phyloP scores from a whole-genome alignment of 2,797 vertebrate species.

The Eutrigla gurnardus region DNA sequence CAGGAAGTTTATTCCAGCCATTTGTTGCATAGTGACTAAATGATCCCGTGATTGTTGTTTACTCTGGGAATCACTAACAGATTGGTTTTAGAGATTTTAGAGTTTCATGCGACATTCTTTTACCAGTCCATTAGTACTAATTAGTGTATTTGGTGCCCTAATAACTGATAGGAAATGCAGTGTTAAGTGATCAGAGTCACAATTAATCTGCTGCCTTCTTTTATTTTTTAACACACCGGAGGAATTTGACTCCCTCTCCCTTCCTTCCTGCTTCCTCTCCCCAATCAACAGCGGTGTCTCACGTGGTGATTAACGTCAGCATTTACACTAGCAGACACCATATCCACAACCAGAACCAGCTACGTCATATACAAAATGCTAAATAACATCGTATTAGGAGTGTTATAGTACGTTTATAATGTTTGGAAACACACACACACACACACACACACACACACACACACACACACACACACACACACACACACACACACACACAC shows the following conservation, averaged over 20 bases:
- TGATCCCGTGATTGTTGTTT: too few relatives aligned
- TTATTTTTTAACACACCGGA: not conserved
- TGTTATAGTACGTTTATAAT: not conserved
- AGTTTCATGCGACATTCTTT: not conserved
- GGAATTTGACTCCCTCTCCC: constrained; percentile 16
- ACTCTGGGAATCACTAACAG: too few relatives aligned
- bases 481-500: constrained; percentile 9
- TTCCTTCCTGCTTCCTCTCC: constrained; percentile 58
- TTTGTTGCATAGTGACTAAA: too few relatives aligned
- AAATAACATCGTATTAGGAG: not conserved
- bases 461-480: constrained; percentile 1
- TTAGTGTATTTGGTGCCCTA: constrained; percentile 2
- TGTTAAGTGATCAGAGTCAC: constrained; percentile 20
- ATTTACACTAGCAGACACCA: not conserved
- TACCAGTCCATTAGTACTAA: constrained; percentile 15
- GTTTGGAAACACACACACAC: not conserved
- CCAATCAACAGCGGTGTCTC: not conserved
- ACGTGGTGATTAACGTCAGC: not conserved
- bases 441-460: constrained; percentile 7
- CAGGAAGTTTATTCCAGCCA: too few relatives aligned
- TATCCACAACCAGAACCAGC: not conserved
- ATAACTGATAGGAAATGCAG: constrained; percentile 1
- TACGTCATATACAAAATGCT: not conserved
- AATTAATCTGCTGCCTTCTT: not conserved
- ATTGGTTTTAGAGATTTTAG: too few relatives aligned